Conservation (phyloP, 1,140 invertebrate species). For the Pachypsylla venusta region DNA sequence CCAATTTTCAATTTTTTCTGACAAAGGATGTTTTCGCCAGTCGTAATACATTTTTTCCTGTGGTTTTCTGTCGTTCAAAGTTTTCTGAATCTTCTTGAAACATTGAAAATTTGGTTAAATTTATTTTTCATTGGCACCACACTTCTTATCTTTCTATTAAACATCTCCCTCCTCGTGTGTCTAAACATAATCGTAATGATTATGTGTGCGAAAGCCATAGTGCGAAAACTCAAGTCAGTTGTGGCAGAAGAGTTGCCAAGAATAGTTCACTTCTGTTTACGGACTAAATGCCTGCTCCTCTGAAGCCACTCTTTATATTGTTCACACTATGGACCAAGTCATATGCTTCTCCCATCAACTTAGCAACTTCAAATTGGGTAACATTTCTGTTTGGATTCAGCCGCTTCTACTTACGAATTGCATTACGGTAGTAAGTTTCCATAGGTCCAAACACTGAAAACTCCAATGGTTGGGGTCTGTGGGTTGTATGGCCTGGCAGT, state of each 20-base stretch:
- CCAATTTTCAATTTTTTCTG: too few species aligned
- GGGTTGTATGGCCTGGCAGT: slow-evolving; percentile 7
- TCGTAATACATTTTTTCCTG: too few species aligned
- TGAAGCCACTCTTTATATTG: neutral
- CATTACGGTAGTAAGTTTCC: neutral
- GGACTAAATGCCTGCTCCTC: neutral
- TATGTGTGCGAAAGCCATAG: too few species aligned
- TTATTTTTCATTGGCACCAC: too few species aligned
- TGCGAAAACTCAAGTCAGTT: too few species aligned
- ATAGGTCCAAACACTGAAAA: neutral
- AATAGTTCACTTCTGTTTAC: neutral
- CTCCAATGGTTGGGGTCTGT: slow-evolving; percentile 3
- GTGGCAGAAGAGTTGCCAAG: neutral
- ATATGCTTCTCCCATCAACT: neutral
- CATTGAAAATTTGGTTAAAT: too few species aligned
- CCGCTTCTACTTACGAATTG: neutral
- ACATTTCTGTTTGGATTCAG: neutral
- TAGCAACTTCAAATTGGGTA: neutral
- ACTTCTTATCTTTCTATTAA: too few species aligned
- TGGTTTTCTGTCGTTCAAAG: too few species aligned
- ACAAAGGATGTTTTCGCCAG: too few species aligned
- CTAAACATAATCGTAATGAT: too few species aligned
- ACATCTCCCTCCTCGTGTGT: too few species aligned
- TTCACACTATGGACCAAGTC: neutral
- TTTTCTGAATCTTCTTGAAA: too few species aligned